Evolutionary conservation across 2,888 invertebrate genomes (phyloP), one percentile per base, ranked within the genome.

Genomic region (Ormyrus nitidulus): DNA sequence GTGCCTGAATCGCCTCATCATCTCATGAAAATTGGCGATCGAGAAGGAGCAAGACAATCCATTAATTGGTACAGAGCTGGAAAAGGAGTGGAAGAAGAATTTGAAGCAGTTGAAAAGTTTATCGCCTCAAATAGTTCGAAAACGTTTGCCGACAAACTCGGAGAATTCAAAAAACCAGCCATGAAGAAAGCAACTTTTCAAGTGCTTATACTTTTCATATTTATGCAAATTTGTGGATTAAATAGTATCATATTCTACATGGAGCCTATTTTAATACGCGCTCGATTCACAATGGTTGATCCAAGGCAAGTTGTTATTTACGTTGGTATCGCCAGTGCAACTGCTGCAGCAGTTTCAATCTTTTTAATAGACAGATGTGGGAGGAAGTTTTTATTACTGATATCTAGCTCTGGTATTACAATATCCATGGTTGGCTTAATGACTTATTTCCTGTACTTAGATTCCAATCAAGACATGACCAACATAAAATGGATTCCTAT

Each of bases 1-100:
- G 82, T 89, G 6, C 87, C 87, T 0, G 86, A 87, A 19, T 87
- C 89, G 5, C 88, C 90, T 0, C 83, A 90, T 54, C 83, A 87
- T 34, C 64, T 79, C 2, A 19, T 73, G 11, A 81, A 77, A n/a
- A 54, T 0, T 6, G 13, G 64, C 4, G 44, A 77, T 3, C 1
- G 13, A 0, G 56, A 72, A 13, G 3, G 8, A 5, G 79, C 81
- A 0, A 66, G 10, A 11, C 51, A 71, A 49, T 72, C 81, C 0
- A 54, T 79, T 0, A 9, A 8, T 5, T 76, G 64, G 5, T 81
- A 81, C 64, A 5, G 6, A 5, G 34, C 7, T 34, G 62, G 65
- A 51, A 49, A 11, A 53, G 13, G 74, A 64, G 53, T 87, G n/a
- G 81, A 83, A 9, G 64, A 79, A 10, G 86, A 87, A 77, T 77